phyloP scores from a whole-genome alignment of 2,797 vertebrate genomes.

The Syndactyla subalaris region DNA sequence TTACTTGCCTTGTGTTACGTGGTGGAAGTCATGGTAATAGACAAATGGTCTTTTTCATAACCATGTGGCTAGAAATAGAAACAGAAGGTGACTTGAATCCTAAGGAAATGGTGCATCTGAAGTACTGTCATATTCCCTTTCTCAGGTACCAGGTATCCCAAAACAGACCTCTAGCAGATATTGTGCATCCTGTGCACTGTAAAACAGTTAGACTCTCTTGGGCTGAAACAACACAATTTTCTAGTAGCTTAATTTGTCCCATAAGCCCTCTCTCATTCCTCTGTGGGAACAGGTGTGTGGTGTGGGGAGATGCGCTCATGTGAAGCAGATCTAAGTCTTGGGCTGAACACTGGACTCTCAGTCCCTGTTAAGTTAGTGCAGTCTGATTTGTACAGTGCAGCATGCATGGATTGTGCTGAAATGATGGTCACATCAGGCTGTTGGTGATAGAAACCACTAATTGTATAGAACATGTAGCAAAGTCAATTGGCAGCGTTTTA shows the following conservation, averaged over 20 bases:
- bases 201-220: background rate
- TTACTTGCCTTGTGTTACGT: background rate
- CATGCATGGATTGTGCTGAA: background rate
- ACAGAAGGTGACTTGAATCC: background rate
- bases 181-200: background rate
- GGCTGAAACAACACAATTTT: background rate
- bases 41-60: background rate
- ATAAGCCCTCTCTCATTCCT: background rate
- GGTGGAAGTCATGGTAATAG: background rate
- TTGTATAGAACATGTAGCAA: rapidly evolving
- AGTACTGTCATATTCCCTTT: background rate
- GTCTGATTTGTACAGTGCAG: background rate
- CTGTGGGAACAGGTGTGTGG: background rate
- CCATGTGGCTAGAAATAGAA: background rate
- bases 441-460: background rate
- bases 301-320: background rate
- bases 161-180: background rate
- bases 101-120: background rate
- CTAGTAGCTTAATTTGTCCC: background rate
- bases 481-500: background rate
- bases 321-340: background rate
- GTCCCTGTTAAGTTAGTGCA: background rate
- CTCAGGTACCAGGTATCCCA: background rate
- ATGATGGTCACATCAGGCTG: background rate
- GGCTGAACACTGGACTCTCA: background rate